Evolutionary conservation across 2,797 vertebrate genomes (phyloP), one percentile per base, ranked within the genome.

Genomic region (Sebastolobus altivelis): DNA sequence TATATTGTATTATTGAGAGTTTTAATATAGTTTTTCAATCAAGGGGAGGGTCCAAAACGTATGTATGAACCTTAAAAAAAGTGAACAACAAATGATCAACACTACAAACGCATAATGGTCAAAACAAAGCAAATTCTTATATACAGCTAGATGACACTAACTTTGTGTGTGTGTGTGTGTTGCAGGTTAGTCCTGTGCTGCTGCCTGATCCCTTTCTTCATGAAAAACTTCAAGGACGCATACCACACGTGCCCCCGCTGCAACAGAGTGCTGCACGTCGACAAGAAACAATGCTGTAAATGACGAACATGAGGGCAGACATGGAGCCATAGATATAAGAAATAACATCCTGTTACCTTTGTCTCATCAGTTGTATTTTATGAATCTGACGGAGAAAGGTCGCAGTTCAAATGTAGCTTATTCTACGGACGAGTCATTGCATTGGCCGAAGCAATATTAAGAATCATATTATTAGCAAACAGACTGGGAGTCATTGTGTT

Each of bases 241-340:
- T 93, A 95, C 66, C 98, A 99, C 84, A 94, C 94, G 0, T 98
- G 98, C 79, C 98, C 98, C 0, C 90, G 52, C 84, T 99, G 98
- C 87, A 82, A 88, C 0, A 93, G 92, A 40, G 86, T 97, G 27
- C 93, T 98, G 84, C 94, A 96, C 6, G 88, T 96, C 13, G 95
- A 97, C 61, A 97, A 95, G 88, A 97, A 94, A 31, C 27, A 95
- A 38, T 98, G 97, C 90, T 94, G 93, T 82, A 91, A 92, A 90
- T 94, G 87, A 93, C 0, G 12, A 61, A 4, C 62, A 11, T 20
- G 43, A 75, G 25, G 67, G 56, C 69, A 38, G 56, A 46, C 43
- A 18, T 46, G 16, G 43, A 79, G 9, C 84, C 75, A 8, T 74
- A 68, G 86, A 87, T 86, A 89, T 76, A n/a, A 79, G 58, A 65